Evolutionary conservation across 2,113 vertebrate genomes (phyloP).

Genomic region (Thunnus maccoyii): DNA sequence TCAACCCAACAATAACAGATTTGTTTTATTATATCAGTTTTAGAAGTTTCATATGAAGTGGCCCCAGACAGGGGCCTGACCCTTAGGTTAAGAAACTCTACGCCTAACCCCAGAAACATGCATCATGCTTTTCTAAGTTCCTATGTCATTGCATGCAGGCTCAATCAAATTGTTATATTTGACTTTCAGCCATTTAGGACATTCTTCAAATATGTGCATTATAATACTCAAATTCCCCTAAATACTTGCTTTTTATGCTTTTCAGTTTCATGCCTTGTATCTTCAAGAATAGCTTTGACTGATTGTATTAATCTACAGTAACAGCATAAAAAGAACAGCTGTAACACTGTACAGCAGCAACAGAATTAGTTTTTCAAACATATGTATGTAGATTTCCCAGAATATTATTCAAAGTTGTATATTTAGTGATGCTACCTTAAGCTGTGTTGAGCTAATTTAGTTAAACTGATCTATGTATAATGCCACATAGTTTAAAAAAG

Average conservation of each 20-base stretch:
- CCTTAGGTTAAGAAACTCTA: constrained; percentile 29
- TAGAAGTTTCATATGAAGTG: neutral
- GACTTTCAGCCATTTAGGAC: constrained; percentile 18
- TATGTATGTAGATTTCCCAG: constrained; percentile 27
- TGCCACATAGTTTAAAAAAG: constrained; percentile 23
- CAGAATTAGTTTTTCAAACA: constrained; percentile 21
- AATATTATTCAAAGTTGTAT: constrained; percentile 30
- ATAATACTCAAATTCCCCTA: neutral
- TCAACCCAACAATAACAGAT: neutral
- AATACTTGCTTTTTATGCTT: constrained; percentile 17
- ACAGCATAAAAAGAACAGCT: constrained; percentile 34
- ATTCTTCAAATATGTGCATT: constrained; percentile 30
- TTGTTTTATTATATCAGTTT: constrained; percentile 13
- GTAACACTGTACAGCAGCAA: constrained; percentile 45
- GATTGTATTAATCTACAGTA: constrained; percentile 18
- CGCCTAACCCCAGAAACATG: constrained; percentile 38
- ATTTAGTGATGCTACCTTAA: constrained; percentile 63
- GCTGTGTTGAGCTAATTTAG: constrained; percentile 50
- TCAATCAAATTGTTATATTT: constrained; percentile 40
- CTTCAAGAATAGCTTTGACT: constrained; percentile 27
- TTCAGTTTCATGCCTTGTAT: constrained; percentile 10
- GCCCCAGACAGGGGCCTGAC: neutral
- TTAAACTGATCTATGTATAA: constrained; percentile 49
- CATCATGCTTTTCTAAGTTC: constrained; percentile 35
- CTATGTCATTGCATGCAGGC: constrained; percentile 45